Evolutionary conservation across 2,797 vertebrate genomes (phyloP).

Genomic region (Parotocinclus haroldoi): DNA sequence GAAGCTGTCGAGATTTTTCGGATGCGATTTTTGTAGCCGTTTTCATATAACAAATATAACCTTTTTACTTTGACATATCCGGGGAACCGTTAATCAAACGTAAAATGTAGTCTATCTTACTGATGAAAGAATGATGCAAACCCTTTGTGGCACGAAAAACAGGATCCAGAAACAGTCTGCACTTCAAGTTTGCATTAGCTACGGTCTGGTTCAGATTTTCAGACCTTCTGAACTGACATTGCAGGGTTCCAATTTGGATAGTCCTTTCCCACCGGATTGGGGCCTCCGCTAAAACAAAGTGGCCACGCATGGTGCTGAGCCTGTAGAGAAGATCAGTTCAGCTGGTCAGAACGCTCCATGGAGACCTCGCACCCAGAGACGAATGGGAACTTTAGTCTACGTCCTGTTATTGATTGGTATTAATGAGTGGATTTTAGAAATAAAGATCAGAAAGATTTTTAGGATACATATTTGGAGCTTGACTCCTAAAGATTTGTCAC

Average conservation of each 20-base stretch:
- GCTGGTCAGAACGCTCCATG: slow-evolving; percentile 37
- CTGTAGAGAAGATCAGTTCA: slow-evolving; percentile 40
- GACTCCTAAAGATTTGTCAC: slow-evolving; percentile 35
- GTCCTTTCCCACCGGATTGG: slow-evolving; percentile 46
- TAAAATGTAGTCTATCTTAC: neutral
- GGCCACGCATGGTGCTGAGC: slow-evolving; percentile 37
- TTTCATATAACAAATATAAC: no score
- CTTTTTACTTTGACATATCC: no score
- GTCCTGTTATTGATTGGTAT: slow-evolving; percentile 3
- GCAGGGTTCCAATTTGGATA: slow-evolving; percentile 42
- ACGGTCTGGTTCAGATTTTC: slow-evolving; percentile 59
- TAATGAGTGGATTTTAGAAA: neutral
- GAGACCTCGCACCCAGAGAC: slow-evolving; percentile 38
- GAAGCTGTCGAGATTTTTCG: no score
- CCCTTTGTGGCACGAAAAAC: neutral
- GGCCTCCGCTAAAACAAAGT: slow-evolving; percentile 50
- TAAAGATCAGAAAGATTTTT: neutral
- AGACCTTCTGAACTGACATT: slow-evolving; percentile 55
- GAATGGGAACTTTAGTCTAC: slow-evolving; percentile 34
- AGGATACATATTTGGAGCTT: slow-evolving; percentile 39
- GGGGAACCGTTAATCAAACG: no score
- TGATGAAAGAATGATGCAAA: slow-evolving; percentile 1
- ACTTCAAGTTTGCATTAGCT: slow-evolving; percentile 50
- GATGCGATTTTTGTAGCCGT: no score
- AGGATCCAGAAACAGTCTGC: slow-evolving; percentile 1